Base-by-base conservation (phyloP, 2,113 vertebrate genomes). In the Rhea pennata region DNA sequence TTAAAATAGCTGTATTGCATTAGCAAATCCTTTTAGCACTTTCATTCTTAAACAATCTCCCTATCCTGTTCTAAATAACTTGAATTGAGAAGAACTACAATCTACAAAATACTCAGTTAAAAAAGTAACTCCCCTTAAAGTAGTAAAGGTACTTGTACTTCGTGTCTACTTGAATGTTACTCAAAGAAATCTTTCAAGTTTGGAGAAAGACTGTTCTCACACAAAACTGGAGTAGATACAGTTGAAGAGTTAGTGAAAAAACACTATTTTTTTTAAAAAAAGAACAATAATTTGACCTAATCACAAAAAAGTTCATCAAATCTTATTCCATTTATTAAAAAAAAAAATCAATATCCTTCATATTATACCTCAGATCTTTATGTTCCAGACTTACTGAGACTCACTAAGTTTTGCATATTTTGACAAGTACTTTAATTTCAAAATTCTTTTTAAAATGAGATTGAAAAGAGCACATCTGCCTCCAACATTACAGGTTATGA, bases 381-480 rank as follows among this genome's bases (percentile, higher is more conserved):
- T 7, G 13, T 33, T 72, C 23, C 71, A 65, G 65, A 89, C 81
- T 72, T 76, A 87, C 74, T 95, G 71, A 71, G n/a, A 77, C 15
- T 74, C 46, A 24, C 40, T 59, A 87, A 72, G 39, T 51, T 80
- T 15, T 15, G 19, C 26, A 7, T 64, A 83, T 84, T 85, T 91
- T 59, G 67, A 66, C 71, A 94, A 81, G 40, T 16, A 94, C 40
- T 74, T 72, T 13, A 64, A 88, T 83, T 95, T 88, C 46, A 59
- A 59, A 91, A 71, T 80, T 94, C 69, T 69, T 77, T 96, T 93
- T 83, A 39, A 86, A 91, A 90, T 27, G 21, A 83, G 64, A 80
- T 10, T 70, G 67, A 83, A 95, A 90, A 95, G 79, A 93, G 44
- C 93, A 31, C 19, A 77, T 53, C 90, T 84, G 82, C 67, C 75